These are phyloP conservation scores for Melinopterus prodromus DNA, from an alignment of 2,888 invertebrate species.

Conservation along the genomic window DNA sequence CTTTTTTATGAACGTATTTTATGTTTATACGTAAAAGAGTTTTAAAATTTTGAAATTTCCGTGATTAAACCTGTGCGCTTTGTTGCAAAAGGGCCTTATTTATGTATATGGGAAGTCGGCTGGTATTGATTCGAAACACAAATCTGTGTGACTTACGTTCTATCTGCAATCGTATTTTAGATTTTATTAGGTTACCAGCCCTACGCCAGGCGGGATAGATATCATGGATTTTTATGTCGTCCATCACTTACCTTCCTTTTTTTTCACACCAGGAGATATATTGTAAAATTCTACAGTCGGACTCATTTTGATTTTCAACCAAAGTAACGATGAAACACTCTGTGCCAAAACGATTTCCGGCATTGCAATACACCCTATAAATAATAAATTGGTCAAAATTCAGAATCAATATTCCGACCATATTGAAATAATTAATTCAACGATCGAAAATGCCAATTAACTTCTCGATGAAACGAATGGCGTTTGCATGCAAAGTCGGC, in stretches of 20 bases:
- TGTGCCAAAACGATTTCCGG: too few relatives aligned
- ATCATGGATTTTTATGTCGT: background rate
- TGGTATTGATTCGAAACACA: background rate
- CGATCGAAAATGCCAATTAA: too few relatives aligned
- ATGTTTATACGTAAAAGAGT: background rate
- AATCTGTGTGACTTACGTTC: background rate
- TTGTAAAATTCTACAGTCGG: background rate
- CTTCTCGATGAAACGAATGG: too few relatives aligned
- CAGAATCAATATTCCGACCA: too few relatives aligned
- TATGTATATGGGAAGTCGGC: background rate
- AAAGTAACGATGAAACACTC: too few relatives aligned
- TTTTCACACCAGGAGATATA: background rate
- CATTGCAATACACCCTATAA: too few relatives aligned
- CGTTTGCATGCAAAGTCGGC: too few relatives aligned
- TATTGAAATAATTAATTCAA: too few relatives aligned
- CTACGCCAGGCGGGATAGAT: background rate
- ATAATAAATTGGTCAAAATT: too few relatives aligned
- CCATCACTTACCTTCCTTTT: background rate
- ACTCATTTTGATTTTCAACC: background rate
- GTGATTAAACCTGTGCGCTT: background rate
- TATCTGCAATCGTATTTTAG: background rate
- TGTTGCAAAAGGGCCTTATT: background rate
- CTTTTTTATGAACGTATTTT: background rate
- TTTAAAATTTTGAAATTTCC: background rate
- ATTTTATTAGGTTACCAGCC: background rate